Conservation (phyloP, 2,888 invertebrate genomes). For the Chrysopilus asiliformis region DNA sequence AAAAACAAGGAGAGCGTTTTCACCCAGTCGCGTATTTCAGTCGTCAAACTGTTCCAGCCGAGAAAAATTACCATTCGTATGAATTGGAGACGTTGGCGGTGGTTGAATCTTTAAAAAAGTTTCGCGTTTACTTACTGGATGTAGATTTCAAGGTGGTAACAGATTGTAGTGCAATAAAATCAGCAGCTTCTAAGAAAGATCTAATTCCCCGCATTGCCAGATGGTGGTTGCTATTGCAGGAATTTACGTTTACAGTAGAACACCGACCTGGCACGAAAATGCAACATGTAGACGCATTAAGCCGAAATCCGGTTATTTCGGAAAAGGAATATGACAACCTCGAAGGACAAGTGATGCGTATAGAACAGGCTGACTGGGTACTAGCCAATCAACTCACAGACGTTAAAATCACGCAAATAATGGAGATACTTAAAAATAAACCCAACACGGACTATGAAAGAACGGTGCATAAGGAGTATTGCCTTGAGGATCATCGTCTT, state of each 20-base stretch:
- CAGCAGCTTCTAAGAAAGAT: slow-evolving; percentile 17
- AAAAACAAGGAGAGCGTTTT: slow-evolving; percentile 11
- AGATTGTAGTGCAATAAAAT: slow-evolving; percentile 18
- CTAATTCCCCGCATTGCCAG: slow-evolving; percentile 17
- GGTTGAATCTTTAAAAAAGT: slow-evolving; percentile 8
- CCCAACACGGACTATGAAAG: not conserved
- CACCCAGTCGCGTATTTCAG: slow-evolving; percentile 21
- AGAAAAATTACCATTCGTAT: slow-evolving; percentile 21
- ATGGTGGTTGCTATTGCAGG: slow-evolving; percentile 19
- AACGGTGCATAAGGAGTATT: slow-evolving; percentile 9
- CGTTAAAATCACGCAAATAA: not conserved
- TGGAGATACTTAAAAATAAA: not conserved
- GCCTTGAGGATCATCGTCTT: slow-evolving; percentile 8
- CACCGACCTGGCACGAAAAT: no score
- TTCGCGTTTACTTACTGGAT: no score
- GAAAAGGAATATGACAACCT: not conserved
- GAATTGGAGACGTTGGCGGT: slow-evolving; percentile 24
- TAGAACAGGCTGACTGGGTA: slow-evolving; percentile 15
- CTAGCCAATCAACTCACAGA: not conserved
- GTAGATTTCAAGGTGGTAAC: no score
- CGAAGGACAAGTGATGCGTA: slow-evolving; percentile 4
- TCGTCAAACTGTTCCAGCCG: slow-evolving; percentile 17
- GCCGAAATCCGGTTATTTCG: slow-evolving; percentile 14
- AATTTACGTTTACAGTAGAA: slow-evolving; percentile 13
- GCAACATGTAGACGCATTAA: slow-evolving; percentile 15